phyloP scores from a whole-genome alignment of 2,888 invertebrate species.

The Ochropacha duplaris region DNA sequence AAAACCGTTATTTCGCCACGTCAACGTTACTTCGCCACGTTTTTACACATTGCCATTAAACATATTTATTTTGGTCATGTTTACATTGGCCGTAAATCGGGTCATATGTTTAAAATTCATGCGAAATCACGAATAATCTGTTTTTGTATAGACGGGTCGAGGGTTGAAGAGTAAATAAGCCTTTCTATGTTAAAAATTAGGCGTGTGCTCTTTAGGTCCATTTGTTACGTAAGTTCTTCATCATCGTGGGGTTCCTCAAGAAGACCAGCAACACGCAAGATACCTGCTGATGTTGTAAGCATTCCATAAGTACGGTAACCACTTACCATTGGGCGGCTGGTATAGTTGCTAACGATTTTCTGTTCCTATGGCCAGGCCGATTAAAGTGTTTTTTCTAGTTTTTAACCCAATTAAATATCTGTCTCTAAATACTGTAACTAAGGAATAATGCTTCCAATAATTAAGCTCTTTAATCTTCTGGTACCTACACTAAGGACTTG shows the following conservation, averaged over 20 bases:
- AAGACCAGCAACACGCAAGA: too few relatives aligned
- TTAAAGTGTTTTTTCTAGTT: too few relatives aligned
- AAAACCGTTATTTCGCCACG: too few relatives aligned
- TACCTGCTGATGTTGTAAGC: too few relatives aligned
- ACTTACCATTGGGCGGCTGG: too few relatives aligned
- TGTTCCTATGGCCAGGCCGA: too few relatives aligned
- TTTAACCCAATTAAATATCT: too few relatives aligned
- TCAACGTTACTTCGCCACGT: too few relatives aligned
- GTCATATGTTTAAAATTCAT: neutral
- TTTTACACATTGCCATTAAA: slow-evolving; percentile 1
- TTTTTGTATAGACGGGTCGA: neutral
- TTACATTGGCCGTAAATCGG: slow-evolving; percentile 1
- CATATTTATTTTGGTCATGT: neutral
- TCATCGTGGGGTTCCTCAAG: too few relatives aligned
- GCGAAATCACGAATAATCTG: slow-evolving; percentile 1
- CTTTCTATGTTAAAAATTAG: neutral
- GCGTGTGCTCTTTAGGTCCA: neutral
- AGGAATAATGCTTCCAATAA: neutral
- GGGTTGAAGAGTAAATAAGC: neutral
- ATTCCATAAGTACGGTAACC: too few relatives aligned
- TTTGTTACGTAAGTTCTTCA: neutral
- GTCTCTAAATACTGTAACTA: neutral
- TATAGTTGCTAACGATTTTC: too few relatives aligned
- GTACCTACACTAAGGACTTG: neutral
- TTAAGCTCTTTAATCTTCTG: neutral